Base-by-base conservation (phyloP, 2,888 invertebrate genomes). In the Mellilla xanthometata region DNA sequence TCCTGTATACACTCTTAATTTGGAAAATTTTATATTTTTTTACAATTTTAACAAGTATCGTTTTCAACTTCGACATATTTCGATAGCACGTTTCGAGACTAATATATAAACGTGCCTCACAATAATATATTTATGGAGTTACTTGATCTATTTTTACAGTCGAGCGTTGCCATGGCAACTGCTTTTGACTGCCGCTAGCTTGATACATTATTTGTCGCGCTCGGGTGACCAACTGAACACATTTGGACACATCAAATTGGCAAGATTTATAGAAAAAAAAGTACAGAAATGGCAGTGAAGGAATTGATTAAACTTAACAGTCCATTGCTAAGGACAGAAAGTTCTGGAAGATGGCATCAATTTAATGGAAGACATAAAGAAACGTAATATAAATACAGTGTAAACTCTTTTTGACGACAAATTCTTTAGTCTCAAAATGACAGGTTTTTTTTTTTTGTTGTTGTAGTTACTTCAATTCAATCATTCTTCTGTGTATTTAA, bases 121-220 rank as follows among this genome's bases (percentile, higher is more conserved):
- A 75, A 65, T 42, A 31, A 45, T 39, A 23, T 23, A 23, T 81
- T 82, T 76, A 75, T 73, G 78, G 71, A 76, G 77, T 67, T 65
- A 71, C 60, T 83, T 81, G 72, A 82, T 83, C 74, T 81, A 82
- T 81, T 78, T 81, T 77, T 80, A 85, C 81, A 85, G 69, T 72
- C 70, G 23, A 15, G 15, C n/a, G 23, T 23, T 8, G 23, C 7
- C 4, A 3, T 3, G 7, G 23, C 23, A 23, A 15, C 15, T n/a
- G n/a, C n/a, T n/a, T n/a, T n/a, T n/a, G n/a, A n/a, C n/a, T n/a
- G n/a, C n/a, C n/a, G n/a, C n/a, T n/a, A n/a, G n/a, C n/a, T n/a
- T n/a, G n/a, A n/a, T n/a, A n/a, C n/a, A n/a, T n/a, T 62, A 61
- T 40, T 58, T 49, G 48, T 46, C 54, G 50, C 64, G 65, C 53